Evolutionary conservation across 2,797 vertebrate species (phyloP).

Genomic region (Clarias fuscus): DNA sequence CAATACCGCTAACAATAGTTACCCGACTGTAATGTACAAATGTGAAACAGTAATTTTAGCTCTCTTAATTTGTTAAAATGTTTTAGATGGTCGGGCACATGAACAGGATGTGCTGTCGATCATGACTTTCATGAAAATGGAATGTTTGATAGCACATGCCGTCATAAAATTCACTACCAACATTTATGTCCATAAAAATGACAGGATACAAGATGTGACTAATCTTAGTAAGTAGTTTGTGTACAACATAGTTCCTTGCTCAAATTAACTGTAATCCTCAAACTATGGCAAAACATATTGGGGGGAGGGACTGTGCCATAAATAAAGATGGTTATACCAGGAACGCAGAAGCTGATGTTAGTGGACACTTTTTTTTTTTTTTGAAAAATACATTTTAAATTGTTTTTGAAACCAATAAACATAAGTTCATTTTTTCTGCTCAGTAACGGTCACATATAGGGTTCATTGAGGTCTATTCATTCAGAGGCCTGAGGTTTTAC

Average conservation of each 20-base stretch:
- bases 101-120: conserved; percentile 8
- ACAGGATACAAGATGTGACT: conserved; percentile 40
- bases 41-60: background rate
- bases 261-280: conserved; percentile 45
- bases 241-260: conserved; percentile 36
- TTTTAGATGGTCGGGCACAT: conserved; percentile 23
- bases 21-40: conserved; percentile 18
- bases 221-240: conserved; percentile 45
- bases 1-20: conserved; percentile 29
- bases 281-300: conserved; percentile 44
- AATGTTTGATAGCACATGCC: conserved; percentile 52
- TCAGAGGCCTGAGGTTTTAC: conserved; percentile 88
- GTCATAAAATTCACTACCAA: conserved; percentile 35
- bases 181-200: conserved; percentile 42
- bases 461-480: conserved; percentile 62
- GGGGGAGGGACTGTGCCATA: background rate
- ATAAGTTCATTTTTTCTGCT: conserved; percentile 43
- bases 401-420: conserved; percentile 39
- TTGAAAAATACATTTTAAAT: conserved; percentile 53
- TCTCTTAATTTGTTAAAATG: background rate
- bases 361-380: conserved; percentile 46
- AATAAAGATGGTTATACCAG: conserved; percentile 46
- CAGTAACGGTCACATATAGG: conserved; percentile 43
- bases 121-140: conserved; percentile 40
- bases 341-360: conserved; percentile 66